These are phyloP conservation scores for Saimiri boliviensis DNA, from an alignment of 2,113 vertebrate genomes.

Conservation along the genomic window DNA sequence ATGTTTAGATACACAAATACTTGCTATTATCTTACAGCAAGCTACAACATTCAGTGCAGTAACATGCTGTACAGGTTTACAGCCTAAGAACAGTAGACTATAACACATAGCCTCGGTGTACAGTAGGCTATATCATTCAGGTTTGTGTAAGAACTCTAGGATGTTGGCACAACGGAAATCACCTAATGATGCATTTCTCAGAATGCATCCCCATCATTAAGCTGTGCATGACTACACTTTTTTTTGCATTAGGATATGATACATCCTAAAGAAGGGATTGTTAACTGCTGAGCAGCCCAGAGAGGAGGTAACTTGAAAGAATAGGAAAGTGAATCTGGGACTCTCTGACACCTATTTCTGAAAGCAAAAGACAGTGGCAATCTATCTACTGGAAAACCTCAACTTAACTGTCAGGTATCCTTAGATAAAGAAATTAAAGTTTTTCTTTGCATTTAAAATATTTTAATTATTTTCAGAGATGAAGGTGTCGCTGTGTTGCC, in stretches of 20 bases:
- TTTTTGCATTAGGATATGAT: neutral
- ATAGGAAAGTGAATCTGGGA: neutral
- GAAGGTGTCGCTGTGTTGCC: neutral
- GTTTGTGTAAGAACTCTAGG: neutral
- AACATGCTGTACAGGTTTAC: neutral
- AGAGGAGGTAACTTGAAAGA: neutral
- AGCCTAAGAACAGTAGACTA: neutral
- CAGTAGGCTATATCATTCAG: neutral
- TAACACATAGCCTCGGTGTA: neutral
- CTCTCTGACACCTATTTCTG: neutral
- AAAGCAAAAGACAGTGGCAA: neutral
- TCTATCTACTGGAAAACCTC: neutral
- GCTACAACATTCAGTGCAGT: neutral
- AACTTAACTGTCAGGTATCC: neutral
- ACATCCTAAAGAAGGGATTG: neutral
- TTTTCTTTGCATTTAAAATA: slow-evolving; percentile 41
- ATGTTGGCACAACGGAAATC: neutral
- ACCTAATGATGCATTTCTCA: neutral
- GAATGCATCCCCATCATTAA: neutral
- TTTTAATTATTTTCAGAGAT: neutral
- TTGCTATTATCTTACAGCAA: neutral
- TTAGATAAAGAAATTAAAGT: neutral
- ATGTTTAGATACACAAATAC: neutral
- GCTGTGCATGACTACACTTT: neutral
- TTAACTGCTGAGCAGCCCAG: neutral